Percentiles rank a stretch among this genome's conserved stretches.
Evolutionary conservation across 2,113 vertebrate genomes (phyloP).

Genomic region (Vicugna pacos): DNA sequence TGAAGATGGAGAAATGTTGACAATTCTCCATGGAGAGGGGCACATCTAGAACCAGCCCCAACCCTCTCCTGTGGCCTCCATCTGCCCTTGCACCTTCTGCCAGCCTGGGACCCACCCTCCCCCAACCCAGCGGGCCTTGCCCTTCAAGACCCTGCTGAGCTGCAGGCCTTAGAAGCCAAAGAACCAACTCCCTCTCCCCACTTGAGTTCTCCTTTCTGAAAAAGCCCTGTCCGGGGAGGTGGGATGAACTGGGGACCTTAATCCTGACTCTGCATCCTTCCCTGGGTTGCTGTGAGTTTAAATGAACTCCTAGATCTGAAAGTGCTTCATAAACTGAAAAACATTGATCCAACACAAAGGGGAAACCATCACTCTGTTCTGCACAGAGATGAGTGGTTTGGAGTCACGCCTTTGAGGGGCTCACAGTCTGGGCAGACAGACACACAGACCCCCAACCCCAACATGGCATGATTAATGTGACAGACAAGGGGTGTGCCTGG

Average conservation of each 20-base stretch:
- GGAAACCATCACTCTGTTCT: background rate
- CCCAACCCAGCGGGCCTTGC: background rate
- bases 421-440: background rate
- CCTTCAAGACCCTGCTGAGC: background rate
- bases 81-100: background rate
- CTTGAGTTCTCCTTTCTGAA: background rate
- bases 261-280: constrained; percentile 1
- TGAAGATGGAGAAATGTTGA: background rate
- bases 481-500: background rate
- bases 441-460: background rate
- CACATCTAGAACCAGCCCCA: background rate
- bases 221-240: background rate
- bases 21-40: background rate
- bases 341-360: background rate
- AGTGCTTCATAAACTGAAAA: constrained; percentile 43
- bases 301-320: constrained; percentile 5
- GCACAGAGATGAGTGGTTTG: background rate
- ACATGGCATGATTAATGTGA: background rate
- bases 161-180: background rate
- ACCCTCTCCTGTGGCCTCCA: background rate
- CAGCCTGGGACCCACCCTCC: background rate
- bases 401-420: background rate
- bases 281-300: background rate
- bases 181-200: background rate
- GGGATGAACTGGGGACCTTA: background rate